Evolutionary conservation across 2,888 invertebrate genomes (phyloP).

Genomic region (Hydriomena furcata): DNA sequence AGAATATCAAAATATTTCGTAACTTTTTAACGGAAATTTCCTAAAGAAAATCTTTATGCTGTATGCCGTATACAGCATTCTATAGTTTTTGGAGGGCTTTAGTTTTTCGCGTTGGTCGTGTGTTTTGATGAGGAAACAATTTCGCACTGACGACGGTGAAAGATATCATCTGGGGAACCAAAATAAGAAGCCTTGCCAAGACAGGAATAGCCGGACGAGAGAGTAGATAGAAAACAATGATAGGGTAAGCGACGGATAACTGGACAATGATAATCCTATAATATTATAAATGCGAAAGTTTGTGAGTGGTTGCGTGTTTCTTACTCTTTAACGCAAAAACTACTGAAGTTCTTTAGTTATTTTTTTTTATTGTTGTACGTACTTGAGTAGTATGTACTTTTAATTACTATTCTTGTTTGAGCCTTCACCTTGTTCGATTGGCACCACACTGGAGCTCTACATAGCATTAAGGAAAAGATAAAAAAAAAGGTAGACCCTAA

Average conservation of each 20-base stretch:
- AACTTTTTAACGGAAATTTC: slow-evolving; percentile 60
- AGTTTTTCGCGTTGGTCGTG: slow-evolving; percentile 41
- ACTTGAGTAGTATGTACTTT: too few relatives aligned
- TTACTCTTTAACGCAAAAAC: too few relatives aligned
- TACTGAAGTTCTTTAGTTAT: too few relatives aligned
- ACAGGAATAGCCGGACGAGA: slow-evolving; percentile 51
- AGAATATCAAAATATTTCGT: slow-evolving; percentile 39
- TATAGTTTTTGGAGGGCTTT: slow-evolving; percentile 41
- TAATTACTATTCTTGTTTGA: too few relatives aligned
- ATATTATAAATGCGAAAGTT: too few relatives aligned
- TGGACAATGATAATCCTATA: slow-evolving; percentile 2
- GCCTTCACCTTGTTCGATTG: too few relatives aligned
- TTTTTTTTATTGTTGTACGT: too few relatives aligned
- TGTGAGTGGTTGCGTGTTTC: too few relatives aligned
- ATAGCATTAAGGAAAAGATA: too few relatives aligned
- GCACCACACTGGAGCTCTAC: too few relatives aligned
- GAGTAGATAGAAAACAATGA: slow-evolving; percentile 16
- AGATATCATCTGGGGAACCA: slow-evolving; percentile 46
- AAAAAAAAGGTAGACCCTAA: too few relatives aligned
- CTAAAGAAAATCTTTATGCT: slow-evolving; percentile 58
- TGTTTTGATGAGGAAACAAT: slow-evolving; percentile 38
- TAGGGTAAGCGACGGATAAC: slow-evolving; percentile 5
- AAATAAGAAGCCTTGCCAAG: slow-evolving; percentile 60
- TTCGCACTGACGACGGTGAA: slow-evolving; percentile 46
- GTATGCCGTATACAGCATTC: slow-evolving; percentile 70